Base-by-base conservation (phyloP, 2,888 invertebrate genomes). In the Cerceris rybyensis region DNA sequence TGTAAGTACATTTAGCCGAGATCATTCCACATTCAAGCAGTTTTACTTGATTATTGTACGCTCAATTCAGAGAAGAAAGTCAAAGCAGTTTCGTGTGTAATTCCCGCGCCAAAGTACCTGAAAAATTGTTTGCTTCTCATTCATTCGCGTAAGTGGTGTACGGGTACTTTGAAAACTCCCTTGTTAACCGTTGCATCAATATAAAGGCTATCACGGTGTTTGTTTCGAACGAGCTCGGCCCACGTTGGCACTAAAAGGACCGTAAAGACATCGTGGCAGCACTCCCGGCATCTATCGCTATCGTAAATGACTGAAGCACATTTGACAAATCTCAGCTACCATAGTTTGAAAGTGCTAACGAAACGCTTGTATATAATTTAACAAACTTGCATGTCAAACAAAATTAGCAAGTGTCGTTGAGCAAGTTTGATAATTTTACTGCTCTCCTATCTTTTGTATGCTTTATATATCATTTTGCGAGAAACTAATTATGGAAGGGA, bases 101-200 rank as follows among this genome's bases (percentile, higher is more conserved):
- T 59, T 65, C 65, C 50, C 42, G 11, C 43, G 61, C 43, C 42
- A 43, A 16, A 8, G 39, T 41, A 46, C 70, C 41, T 68, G 70
- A 80, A 83, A 85, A 79, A 75, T 83, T 88, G 84, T 86, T 85
- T 86, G 83, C 86, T 84, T 86, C 88, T 86, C 87, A 85, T 87
- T 87, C 85, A 81, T 87, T 83, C 74, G 69, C 28, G 63, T 70
- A 67, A 76, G 59, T 73, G 70, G 50, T 71, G 39, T 55, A 50
- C 41, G 66, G 42, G 54, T 55, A 63, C 64, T 57, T 42, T 58
- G 78, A 52, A 78, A 81, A 78, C 74, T 52, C 54, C 41, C 16
- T 57, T 70, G 76, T 78, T 82, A 86, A 84, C 76, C 77, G 69
- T 66, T 59, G 73, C 69, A 70, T 83, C 79, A 75, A 78, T 68